Conservation (phyloP, 2,888 invertebrate genomes). For the Eupithecia centaureata region DNA sequence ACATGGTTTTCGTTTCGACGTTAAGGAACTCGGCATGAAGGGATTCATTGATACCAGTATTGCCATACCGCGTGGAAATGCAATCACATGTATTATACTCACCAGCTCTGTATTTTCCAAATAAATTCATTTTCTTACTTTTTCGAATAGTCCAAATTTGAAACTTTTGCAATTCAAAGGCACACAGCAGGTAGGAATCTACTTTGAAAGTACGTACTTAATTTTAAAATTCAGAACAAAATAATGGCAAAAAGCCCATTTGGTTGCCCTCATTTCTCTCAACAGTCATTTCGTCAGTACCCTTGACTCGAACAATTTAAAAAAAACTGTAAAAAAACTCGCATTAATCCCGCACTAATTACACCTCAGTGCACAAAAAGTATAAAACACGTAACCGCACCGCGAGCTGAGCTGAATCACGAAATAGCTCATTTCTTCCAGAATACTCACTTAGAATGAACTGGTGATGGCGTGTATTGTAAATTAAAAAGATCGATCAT, state of each 20-base stretch:
- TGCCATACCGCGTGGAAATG: too few species aligned
- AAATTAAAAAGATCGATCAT: neutral
- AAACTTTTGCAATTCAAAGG: neutral
- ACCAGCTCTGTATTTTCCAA: too few species aligned
- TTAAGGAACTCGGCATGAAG: too few species aligned
- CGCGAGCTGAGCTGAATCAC: constrained; percentile 23
- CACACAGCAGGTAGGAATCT: neutral
- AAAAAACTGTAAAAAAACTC: constrained; percentile 9
- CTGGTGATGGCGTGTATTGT: neutral
- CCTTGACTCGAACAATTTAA: constrained; percentile 8
- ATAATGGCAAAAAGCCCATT: neutral
- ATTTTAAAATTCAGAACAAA: neutral
- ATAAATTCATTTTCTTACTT: too few species aligned
- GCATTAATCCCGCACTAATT: constrained; percentile 32
- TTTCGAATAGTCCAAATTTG: neutral
- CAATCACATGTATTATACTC: too few species aligned
- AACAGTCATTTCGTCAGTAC: constrained; percentile 7
- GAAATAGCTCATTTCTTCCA: neutral
- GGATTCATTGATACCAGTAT: too few species aligned
- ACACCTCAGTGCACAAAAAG: constrained; percentile 40
- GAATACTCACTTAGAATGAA: neutral
- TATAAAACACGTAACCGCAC: constrained; percentile 34
- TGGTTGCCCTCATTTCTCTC: neutral
- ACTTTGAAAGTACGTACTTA: neutral
- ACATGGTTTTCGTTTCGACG: too few species aligned